Percentiles rank a stretch among this genome's conserved stretches.
phyloP scores from a whole-genome alignment of 2,113 vertebrate species.

The Sitta europaea region DNA sequence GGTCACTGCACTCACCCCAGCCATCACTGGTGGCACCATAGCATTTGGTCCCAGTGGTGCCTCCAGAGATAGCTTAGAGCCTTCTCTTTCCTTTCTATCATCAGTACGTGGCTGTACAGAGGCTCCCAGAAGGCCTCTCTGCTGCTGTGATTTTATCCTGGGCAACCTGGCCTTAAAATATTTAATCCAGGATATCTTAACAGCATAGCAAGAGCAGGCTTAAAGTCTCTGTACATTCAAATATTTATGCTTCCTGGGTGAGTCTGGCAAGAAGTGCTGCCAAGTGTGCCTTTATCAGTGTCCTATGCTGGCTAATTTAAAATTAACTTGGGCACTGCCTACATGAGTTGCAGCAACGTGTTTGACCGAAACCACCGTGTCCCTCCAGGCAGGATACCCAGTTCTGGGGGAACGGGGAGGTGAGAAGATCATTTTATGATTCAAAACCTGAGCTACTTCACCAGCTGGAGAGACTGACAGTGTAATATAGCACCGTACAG shows the following conservation, averaged over 20 bases:
- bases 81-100: background rate
- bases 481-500: background rate
- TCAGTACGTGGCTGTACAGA: fast-evolving
- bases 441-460: background rate
- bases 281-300: slow-evolving; percentile 31
- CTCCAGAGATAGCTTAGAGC: background rate
- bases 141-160: background rate
- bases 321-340: slow-evolving; percentile 41
- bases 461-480: background rate
- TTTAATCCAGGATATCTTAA: background rate
- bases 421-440: background rate
- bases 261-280: slow-evolving; percentile 13
- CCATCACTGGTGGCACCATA: fast-evolving
- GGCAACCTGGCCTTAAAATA: background rate
- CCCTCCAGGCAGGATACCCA: background rate
- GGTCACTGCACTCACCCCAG: background rate
- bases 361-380: background rate
- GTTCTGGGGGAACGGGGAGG: background rate
- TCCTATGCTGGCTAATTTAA: background rate
- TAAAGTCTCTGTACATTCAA: slow-evolving; percentile 14
- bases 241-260: slow-evolving; percentile 66
- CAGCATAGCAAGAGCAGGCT: background rate
- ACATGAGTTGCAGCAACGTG: background rate
- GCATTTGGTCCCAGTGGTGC: background rate
- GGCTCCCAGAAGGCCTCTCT: background rate